Evolutionary conservation across 2,113 vertebrate species (phyloP).

Genomic region (Ramphastos sulfuratus): DNA sequence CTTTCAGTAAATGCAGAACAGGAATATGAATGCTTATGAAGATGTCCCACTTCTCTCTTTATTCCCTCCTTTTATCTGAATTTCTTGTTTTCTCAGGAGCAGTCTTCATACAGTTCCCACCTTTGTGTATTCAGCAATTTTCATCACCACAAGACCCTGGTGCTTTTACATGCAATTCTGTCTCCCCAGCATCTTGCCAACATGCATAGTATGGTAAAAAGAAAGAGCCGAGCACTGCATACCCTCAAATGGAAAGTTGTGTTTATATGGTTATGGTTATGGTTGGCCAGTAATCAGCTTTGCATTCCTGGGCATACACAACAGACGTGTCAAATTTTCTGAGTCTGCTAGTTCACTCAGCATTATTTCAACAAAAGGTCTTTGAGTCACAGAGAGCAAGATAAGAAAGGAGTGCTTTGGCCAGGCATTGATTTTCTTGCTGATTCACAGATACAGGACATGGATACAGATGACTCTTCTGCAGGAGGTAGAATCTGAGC

Average conservation of each 20-base stretch:
- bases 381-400: not conserved
- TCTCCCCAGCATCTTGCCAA: not conserved
- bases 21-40: not conserved
- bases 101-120: not conserved
- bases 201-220: not conserved
- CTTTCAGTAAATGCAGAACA: not conserved
- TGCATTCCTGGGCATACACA: conserved; percentile 38
- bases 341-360: not conserved
- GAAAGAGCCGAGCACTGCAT: conserved; percentile 1
- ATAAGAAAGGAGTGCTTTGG: not conserved
- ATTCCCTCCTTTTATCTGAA: not conserved
- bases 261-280: conserved; percentile 62
- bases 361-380: conserved; percentile 1
- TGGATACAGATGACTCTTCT: not conserved
- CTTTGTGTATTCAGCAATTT: not conserved
- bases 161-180: conserved; percentile 17
- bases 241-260: conserved; percentile 57
- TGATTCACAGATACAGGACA: not conserved
- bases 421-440: not conserved
- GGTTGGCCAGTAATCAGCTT: conserved; percentile 44
- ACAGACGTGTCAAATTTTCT: conserved; percentile 38
- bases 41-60: not conserved
- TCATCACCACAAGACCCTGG: not conserved
- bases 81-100: not conserved
- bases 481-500: not conserved